Evolutionary conservation across 23 tunicate genomes (phyloP).

Genomic region (Botrylloides violaceus): DNA sequence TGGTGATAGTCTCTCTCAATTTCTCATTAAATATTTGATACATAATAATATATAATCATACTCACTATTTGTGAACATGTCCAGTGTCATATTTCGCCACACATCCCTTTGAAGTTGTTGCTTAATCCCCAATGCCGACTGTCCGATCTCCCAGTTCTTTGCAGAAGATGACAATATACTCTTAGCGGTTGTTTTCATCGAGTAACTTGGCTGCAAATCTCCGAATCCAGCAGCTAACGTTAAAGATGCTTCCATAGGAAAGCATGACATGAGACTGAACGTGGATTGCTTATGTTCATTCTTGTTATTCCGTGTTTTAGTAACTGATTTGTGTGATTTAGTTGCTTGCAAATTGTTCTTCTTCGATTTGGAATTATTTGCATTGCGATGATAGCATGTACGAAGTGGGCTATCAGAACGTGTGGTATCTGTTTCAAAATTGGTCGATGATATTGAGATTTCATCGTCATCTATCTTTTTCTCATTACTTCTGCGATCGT

Average conservation of each 20-base stretch:
- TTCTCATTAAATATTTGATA: too few species aligned
- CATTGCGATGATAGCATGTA: neutral
- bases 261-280: conserved; percentile 11
- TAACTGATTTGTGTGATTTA: neutral
- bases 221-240: conserved; percentile 8
- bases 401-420: conserved; percentile 4
- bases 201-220: conserved; percentile 14
- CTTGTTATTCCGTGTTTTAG: neutral
- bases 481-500: neutral
- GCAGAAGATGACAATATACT: neutral
- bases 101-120: conserved; percentile 22
- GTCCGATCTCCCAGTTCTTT: conserved; percentile 1
- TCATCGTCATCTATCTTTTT: neutral
- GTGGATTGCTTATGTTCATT: neutral
- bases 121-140: neutral
- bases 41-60: too few species aligned
- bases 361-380: neutral
- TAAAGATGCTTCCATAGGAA: conserved; percentile 4
- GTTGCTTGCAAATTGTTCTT: neutral
- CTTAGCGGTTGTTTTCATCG: neutral
- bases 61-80: conserved; percentile 14
- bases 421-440: conserved; percentile 1
- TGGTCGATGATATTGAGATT: neutral
- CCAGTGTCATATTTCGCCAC: conserved; percentile 25
- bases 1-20: too few species aligned